A percentile compares a stretch with the other conserved stretches of the same genome.
Conservation (phyloP, 2,888 invertebrate species). For the Noctua fimbriata region DNA sequence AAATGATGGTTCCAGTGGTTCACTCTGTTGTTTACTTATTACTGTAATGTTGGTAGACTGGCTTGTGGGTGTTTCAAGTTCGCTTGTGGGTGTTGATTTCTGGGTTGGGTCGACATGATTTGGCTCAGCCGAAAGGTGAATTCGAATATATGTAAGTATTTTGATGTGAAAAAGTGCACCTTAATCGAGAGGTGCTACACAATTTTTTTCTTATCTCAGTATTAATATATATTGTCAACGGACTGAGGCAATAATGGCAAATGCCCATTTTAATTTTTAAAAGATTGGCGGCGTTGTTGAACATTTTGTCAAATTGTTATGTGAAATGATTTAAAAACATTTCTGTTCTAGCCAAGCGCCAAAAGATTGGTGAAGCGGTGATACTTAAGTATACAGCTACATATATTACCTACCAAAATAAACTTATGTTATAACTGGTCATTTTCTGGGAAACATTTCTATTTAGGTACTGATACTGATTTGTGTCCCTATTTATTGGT, state of each 20-base stretch:
- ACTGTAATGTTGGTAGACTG: constrained; percentile 25
- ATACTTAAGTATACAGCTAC: neutral
- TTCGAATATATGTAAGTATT: neutral
- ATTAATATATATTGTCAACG: no score
- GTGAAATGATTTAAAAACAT: no score
- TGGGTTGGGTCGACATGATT: neutral
- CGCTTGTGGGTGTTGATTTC: constrained; percentile 1
- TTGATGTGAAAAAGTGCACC: neutral
- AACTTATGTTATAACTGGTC: neutral
- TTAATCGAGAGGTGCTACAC: no score
- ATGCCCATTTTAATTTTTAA: no score
- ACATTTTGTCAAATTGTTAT: no score
- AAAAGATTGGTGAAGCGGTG: neutral
- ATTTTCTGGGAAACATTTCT: neutral
- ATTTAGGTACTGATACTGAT: neutral
- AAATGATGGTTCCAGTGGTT: constrained; percentile 25
- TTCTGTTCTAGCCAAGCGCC: neutral
- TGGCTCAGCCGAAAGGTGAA: neutral
- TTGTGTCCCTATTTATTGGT: neutral
- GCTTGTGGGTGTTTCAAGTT: neutral
- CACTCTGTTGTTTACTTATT: constrained; percentile 33
- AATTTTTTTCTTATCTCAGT: no score
- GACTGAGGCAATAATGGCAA: neutral
- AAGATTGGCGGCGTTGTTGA: no score
- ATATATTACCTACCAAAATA: neutral